Base-by-base conservation (phyloP, 2,797 vertebrate genomes). In the Aphelocoma californica region DNA sequence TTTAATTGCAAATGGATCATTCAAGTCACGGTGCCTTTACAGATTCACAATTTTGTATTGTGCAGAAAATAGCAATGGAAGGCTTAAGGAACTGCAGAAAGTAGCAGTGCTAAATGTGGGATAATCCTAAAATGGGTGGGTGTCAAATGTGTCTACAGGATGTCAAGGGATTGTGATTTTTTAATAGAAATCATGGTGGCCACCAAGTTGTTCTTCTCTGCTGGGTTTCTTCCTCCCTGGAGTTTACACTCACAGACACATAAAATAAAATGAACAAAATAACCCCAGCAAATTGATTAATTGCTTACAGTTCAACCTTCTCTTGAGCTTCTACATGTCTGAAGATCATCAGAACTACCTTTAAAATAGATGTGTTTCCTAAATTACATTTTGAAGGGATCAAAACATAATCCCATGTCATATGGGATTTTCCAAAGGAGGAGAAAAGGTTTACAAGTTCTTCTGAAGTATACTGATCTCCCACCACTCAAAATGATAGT, bases 1-100 rank as follows among this genome's bases (percentile, higher is more conserved):
- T 91, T 91, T 42, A 92, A 90, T 85, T 91, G 86, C 34, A 7
- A 90, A 83, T 45, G 50, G 84, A 90, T 94, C 69, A 40, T 57
- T 92, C 72, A 77, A 90, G 53, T 85, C 67, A 82, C 9, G 2
- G 38, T 14, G 61, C 61, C 28, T 82, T 77, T 93, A 70, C 14
- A 85, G 75, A 92, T 32, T 57, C 2, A 57, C 20, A 23, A 13
- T 61, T 92, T 83, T 58, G 10, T 75, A 47, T 88, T 83, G 40
- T 75, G 50, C 69, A 86, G 58, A 86, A 93, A 82, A 86, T 47
- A 94, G 77, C 80, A 73, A 66, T 25, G n/a, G 29, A 36, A 73
- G 31, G 51, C 36, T 80, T 70, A 36, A 62, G 31, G 40, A 66
- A 26, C 53, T 24, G 53, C 65, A 93, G 47, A 77, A 90, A 86